Evolutionary conservation across 2,888 invertebrate genomes (phyloP), one percentile per base, ranked within the genome.

Genomic region (Chymomyza procnemis): DNA sequence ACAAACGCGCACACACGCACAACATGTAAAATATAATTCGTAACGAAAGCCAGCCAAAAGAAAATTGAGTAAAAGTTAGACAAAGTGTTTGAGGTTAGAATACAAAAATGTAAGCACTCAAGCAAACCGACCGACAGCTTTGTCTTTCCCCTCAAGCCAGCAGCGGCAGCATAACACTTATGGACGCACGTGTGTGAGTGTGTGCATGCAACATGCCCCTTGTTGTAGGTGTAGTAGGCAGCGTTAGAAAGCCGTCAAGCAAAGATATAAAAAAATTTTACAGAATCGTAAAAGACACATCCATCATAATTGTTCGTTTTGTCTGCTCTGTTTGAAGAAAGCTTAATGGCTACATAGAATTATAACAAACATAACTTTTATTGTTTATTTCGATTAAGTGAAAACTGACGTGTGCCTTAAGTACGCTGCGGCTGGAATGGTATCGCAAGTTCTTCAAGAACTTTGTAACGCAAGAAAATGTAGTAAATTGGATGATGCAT

Each of bases 31-130:
- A 76, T 66, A 76, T 78, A 80, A 85, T 74, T 85, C 80, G 74
- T 67, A 60, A 57, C 58, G 67, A 41, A 41, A 12, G 34, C 34
- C 3, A 69, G 64, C 67, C 74, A 76, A 72, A 80, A 74, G 79
- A 78, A 65, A 56, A 64, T 69, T 67, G 71, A 69, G 58, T 26
- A 59, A 69, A 61, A 50, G 58, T 47, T 61, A 64, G 72, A 70
- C 76, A 71, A 55, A 70, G 70, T 73, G 12, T 79, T 81, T 81
- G 79, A 86, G 86, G 81, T 84, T 86, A 83, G 84, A 82, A 77
- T 64, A 50, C 54, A 67, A 41, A 41, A 22, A 2, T 26, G 16
- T 30, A 57, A 57, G 34, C 50, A 48, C 16, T 9, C 9, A 22
- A 55, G 55, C 9, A 22, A 19, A 55, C 55, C 22, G 54, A 16